A percentile compares a stretch with the other conserved stretches of the same genome.
Conservation (phyloP, 2,888 invertebrate species). For the Apamea sordens region DNA sequence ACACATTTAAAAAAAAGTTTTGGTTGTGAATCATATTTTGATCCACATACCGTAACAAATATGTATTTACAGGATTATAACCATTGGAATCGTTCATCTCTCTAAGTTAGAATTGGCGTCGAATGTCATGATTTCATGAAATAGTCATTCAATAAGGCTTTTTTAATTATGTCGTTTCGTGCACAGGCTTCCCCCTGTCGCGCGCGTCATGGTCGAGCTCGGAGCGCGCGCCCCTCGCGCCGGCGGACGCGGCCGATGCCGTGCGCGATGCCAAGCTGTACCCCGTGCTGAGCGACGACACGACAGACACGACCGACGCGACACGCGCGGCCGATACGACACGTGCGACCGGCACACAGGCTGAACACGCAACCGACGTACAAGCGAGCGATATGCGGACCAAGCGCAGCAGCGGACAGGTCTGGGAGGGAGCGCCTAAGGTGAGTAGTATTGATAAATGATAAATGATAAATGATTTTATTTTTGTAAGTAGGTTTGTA, state of each 20-base stretch:
- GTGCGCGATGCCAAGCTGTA: slow-evolving; percentile 39
- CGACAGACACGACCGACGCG: slow-evolving; percentile 63
- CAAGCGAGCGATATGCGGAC: slow-evolving; percentile 71
- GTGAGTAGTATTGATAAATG: slow-evolving; percentile 73
- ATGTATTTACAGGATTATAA: neutral
- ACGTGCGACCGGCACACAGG: neutral
- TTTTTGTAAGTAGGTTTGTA: too few relatives aligned
- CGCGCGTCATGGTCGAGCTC: slow-evolving; percentile 54
- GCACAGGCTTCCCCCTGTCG: slow-evolving; percentile 47
- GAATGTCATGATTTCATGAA: neutral
- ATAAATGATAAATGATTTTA: too few relatives aligned
- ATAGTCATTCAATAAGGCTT: neutral
- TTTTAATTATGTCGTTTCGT: neutral
- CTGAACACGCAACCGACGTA: slow-evolving; percentile 75
- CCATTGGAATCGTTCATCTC: neutral
- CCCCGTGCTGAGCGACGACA: slow-evolving; percentile 71
- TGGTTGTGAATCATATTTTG: too few relatives aligned
- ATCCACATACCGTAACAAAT: too few relatives aligned
- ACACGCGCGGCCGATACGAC: slow-evolving; percentile 57
- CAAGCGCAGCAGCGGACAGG: slow-evolving; percentile 81
- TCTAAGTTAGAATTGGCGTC: neutral
- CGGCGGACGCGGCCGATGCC: slow-evolving; percentile 65
- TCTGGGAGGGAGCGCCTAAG: slow-evolving; percentile 80
- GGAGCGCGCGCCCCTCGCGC: slow-evolving; percentile 56
- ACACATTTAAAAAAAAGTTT: too few relatives aligned